A percentile compares a stretch with the other conserved stretches of the same genome.
phyloP scores from a whole-genome alignment of 2,113 vertebrate genomes.

The Oplegnathus fasciatus region DNA sequence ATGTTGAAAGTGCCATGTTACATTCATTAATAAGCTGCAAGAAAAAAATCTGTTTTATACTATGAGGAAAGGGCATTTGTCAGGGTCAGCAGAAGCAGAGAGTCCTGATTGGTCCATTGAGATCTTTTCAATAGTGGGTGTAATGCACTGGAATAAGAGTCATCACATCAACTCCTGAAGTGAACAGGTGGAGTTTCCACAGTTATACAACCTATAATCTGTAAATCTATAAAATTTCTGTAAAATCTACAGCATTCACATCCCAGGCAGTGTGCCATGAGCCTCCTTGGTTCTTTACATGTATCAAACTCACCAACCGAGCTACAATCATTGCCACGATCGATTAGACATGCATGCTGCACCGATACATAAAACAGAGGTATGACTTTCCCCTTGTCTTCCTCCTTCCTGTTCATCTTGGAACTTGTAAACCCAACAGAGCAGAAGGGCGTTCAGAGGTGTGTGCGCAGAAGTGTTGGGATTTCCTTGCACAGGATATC shows the following conservation, averaged over 20 bases:
- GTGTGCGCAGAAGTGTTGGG: not conserved
- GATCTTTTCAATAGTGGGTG: slow-evolving; percentile 11
- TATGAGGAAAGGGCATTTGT: not conserved
- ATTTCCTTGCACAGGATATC: not conserved
- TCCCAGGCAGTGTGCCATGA: not conserved
- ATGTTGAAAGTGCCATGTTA: not conserved
- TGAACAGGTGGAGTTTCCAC: not conserved
- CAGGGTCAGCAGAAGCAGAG: not conserved
- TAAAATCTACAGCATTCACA: not conserved
- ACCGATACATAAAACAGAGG: not conserved
- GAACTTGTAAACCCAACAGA: slow-evolving; percentile 9
- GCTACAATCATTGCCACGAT: not conserved
- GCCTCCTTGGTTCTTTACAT: not conserved
- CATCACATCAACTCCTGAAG: not conserved
- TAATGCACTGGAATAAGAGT: slow-evolving; percentile 17
- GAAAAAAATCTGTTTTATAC: not conserved
- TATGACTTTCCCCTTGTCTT: not conserved
- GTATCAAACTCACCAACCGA: not conserved
- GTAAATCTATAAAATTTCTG: not conserved
- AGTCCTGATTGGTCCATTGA: not conserved
- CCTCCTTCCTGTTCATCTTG: not conserved
- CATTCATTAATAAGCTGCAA: not conserved
- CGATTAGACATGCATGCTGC: slow-evolving; percentile 5
- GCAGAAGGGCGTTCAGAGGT: not conserved
- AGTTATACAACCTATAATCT: not conserved